Evolutionary conservation across 2,797 vertebrate species (phyloP).

Genomic region (Brotula barbata): DNA sequence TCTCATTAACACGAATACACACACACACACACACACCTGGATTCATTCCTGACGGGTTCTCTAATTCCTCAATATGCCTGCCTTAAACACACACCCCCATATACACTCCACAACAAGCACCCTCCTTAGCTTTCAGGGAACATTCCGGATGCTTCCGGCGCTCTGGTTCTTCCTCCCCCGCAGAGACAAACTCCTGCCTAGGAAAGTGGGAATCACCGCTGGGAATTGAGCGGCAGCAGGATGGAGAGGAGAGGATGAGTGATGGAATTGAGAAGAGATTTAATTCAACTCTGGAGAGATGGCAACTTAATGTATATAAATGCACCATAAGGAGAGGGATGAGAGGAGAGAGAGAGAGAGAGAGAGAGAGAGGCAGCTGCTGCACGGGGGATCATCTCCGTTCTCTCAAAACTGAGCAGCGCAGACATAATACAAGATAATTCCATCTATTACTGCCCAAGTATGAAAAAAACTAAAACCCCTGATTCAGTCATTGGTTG

Average conservation of each 20-base stretch:
- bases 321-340: slow-evolving; percentile 54
- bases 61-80: slow-evolving; percentile 32
- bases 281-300: slow-evolving; percentile 70
- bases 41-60: slow-evolving; percentile 44
- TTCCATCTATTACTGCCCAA: slow-evolving; percentile 61
- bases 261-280: slow-evolving; percentile 70
- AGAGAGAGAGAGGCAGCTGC: slow-evolving; percentile 24
- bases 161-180: slow-evolving; percentile 34
- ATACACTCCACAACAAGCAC: slow-evolving; percentile 26
- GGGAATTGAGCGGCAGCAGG: slow-evolving; percentile 57
- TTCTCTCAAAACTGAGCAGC: slow-evolving; percentile 58
- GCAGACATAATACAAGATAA: slow-evolving; percentile 65
- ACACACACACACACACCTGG: slow-evolving; percentile 11
- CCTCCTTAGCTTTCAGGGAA: slow-evolving; percentile 42
- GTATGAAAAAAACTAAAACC: slow-evolving; percentile 50
- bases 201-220: slow-evolving; percentile 52
- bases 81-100: slow-evolving; percentile 34
- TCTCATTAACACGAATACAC: slow-evolving; percentile 35
- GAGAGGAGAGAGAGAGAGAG: slow-evolving; percentile 26
- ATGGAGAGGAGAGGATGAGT: slow-evolving; percentile 56
- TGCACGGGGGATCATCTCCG: slow-evolving; percentile 46
- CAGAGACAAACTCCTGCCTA: slow-evolving; percentile 48
- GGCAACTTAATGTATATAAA: slow-evolving; percentile 76
- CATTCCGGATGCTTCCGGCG: slow-evolving; percentile 42
- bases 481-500: no score